Evolutionary conservation across 2,113 vertebrate species (phyloP), one percentile per base, ranked within the genome.

Genomic region (Urocolius indicus): DNA sequence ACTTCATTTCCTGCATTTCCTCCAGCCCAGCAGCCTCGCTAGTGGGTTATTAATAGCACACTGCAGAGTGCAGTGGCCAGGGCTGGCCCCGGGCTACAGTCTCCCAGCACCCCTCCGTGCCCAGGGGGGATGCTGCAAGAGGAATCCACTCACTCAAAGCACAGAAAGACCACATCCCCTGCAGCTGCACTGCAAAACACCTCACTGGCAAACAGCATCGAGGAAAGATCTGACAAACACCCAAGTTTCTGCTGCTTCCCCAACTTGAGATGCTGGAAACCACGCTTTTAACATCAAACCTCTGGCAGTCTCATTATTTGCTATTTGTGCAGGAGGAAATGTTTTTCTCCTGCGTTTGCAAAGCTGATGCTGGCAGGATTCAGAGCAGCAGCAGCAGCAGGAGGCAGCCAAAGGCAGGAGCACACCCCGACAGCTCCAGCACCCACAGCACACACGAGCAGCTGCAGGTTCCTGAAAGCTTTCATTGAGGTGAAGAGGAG

Each of bases 1-100:
- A 95, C 93, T 94, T 87, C 78, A 75, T 66, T 97, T 96, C 94
- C 95, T 97, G 66, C 5, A 0, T 78, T 89, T 96, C 87, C 92
- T 96, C 58, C n/a, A 14, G 82, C 80, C 91, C 36, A 2, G 84
- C 91, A 81, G 93, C 77, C 74, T 38, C 16, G 0, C 45, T 8
- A 54, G 10, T 5, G 80, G 22, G 83, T 81, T 95, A 93, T 97
- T 89, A 93, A 92, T 84, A 97, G 94, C 83, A 10, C 9, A 0
- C 19, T 8, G 36, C 54, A 51, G 81, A 71, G 74, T 13, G 3
- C 41, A 30, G 5, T 20, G 61, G 80, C 69, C 9, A 0, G 8
- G 48, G 55, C 86, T 29, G 75, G 49, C 41, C 55, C 55, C 26
- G 0, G 24, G 81, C 54, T 84, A 6, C 93, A 29, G 73, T 52